Evolutionary conservation across 2,797 vertebrate genomes (phyloP), one percentile per base, ranked within the genome.

Genomic region (Nasua narica): DNA sequence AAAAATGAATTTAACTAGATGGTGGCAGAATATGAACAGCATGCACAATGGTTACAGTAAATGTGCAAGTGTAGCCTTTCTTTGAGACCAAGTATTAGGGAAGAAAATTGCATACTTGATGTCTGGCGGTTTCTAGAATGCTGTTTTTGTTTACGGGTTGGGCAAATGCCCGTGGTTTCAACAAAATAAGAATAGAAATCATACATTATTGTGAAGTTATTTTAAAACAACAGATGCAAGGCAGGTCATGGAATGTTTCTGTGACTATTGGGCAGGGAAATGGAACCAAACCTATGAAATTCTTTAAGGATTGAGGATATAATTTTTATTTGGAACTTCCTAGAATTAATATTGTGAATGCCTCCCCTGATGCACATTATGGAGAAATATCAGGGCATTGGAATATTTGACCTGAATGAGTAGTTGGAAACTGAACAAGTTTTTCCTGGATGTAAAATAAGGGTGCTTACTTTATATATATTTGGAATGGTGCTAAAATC

Each of bases 71-170:
- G 97, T 94, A 98, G 97, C 83, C 95, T 98, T 97, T 97, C 96
- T 90, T 94, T 92, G 27, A 98, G 97, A 97, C 97, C 96, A 82
- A 96, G 97, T 98, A 97, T 98, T 98, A 98, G 97, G 97, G 96
- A 98, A 98, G 98, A 98, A 98, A 98, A 98, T 99, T 98, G 98
- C 96, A 98, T 96, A 97, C 96, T 98, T 98, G 98, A 96, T 97
- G 97, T 98, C 97, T 84, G 37, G 97, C 56, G 98, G 98, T 97
- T 98, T 98, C 97, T 94, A 97, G 96, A 98, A 98, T 65, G 90
- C 90, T 98, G 96, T 94, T 97, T 98, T 98, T 98, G 98, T 98
- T 98, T 98, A 98, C 96, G 87, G 97, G 88, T 95, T 98, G 97
- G 97, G 97, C 54, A 95, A 95, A 87, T 77, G 96, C 98, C 98